phyloP scores from a whole-genome alignment of 2,113 vertebrate genomes.

The Suricata suricatta region DNA sequence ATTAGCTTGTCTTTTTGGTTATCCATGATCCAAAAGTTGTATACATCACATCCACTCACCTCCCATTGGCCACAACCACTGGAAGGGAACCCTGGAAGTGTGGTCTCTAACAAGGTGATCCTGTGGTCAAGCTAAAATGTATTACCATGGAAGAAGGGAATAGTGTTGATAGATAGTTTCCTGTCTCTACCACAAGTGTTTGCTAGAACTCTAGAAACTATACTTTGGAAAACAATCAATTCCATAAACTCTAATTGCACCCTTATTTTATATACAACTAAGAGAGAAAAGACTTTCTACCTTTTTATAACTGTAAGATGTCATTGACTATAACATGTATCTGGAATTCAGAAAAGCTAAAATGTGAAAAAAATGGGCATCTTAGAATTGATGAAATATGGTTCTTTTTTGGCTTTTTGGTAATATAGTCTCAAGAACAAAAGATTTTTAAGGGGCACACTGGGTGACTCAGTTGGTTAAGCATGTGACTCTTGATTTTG shows the following conservation, averaged over 20 bases:
- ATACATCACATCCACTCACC: neutral
- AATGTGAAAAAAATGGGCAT: neutral
- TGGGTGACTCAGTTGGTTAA: too few relatives aligned
- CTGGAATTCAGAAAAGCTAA: neutral
- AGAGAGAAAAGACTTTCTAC: neutral
- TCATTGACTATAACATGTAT: neutral
- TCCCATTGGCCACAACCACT: neutral
- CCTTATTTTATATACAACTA: neutral
- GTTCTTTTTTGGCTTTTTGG: neutral
- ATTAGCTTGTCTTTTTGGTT: neutral
- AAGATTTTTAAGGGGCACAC: neutral
- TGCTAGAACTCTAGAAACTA: neutral
- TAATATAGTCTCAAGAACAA: neutral
- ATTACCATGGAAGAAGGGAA: neutral
- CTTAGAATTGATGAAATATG: neutral
- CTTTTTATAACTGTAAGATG: neutral
- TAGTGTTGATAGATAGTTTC: neutral
- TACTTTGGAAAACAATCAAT: neutral
- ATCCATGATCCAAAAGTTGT: neutral
- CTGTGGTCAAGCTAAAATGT: neutral
- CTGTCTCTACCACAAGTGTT: neutral
- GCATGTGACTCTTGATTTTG: too few relatives aligned
- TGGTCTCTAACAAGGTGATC: neutral
- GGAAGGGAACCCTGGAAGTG: neutral
- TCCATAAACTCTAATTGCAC: neutral